phyloP scores from a whole-genome alignment of 1,140 invertebrate species.

The Adelges cooleyi region DNA sequence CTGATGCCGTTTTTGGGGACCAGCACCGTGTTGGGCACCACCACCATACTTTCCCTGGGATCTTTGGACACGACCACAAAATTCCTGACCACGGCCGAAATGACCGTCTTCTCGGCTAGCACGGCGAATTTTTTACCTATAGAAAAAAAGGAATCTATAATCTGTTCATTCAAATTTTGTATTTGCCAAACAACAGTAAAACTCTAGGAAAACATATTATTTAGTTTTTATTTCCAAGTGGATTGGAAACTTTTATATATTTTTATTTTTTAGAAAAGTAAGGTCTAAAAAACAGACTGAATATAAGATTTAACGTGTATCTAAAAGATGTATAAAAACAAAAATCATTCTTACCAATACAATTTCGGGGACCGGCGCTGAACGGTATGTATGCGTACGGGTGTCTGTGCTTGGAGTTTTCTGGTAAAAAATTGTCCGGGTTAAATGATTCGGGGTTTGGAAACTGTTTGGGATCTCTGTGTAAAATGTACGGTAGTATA shows the following conservation, averaged over 20 bases:
- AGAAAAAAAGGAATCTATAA: neutral
- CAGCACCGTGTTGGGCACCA: no score
- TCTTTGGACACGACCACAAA: no score
- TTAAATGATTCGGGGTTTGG: constrained; percentile 60
- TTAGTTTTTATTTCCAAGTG: no score
- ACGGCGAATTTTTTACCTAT: constrained; percentile 46
- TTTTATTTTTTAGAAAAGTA: no score
- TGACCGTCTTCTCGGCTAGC: constrained; percentile 46
- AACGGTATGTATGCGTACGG: no score
- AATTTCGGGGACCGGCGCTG: constrained; percentile 61
- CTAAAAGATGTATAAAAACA: neutral
- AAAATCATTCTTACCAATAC: constrained; percentile 46
- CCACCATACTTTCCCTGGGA: no score
- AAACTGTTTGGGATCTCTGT: constrained; percentile 54
- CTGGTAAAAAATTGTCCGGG: constrained; percentile 61
- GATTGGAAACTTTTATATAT: no score
- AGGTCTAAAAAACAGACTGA: no score
- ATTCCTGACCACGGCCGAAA: constrained; percentile 43
- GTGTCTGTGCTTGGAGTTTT: constrained; percentile 40
- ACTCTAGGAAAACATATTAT: no score
- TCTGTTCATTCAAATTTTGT: no score
- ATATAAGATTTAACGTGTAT: neutral
- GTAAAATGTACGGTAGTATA: constrained; percentile 46
- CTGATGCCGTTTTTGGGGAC: no score
- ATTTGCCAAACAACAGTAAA: no score